These are phyloP conservation scores for Bos taurus DNA, from an alignment of 2,113 vertebrate genomes.

Conservation along the genomic window ARS-UCD2.0 NC_037331.1:48288501-48289000, in stretches of 20 bases:
- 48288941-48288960: background rate
- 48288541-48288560: background rate
- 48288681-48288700: background rate
- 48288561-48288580: background rate
- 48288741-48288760: background rate
- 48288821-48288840: background rate
- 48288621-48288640: background rate
- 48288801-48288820: background rate
- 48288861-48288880: background rate
- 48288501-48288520: background rate
- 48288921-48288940: background rate
- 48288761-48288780: background rate
- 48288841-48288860: background rate
- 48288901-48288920: background rate
- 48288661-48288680: background rate
- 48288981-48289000: background rate
- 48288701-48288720: background rate
- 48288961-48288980: background rate
- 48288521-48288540: background rate
- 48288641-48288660: background rate
- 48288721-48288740: background rate
- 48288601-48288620: background rate
- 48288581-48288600: background rate
- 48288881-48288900: background rate
- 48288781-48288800: background rate